Percentiles rank a stretch among this genome's conserved stretches.
Evolutionary conservation across 1,140 invertebrate genomes (phyloP).

Genomic region (Drosophila teissieri): DNA sequence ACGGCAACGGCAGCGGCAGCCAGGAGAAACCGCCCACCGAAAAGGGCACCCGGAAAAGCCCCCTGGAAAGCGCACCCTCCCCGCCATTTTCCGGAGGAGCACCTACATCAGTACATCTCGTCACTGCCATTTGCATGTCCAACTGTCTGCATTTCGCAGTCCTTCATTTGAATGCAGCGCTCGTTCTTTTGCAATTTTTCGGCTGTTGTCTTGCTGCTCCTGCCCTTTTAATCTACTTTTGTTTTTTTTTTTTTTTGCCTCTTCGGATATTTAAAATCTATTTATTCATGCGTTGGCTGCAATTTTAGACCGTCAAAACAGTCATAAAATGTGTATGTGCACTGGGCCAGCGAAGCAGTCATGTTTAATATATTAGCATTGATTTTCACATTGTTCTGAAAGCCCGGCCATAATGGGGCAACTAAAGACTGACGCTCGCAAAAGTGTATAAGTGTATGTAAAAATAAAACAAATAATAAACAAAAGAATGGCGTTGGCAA

Average conservation of each 20-base stretch:
- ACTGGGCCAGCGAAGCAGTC: slow-evolving; percentile 5
- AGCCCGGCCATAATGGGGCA: slow-evolving; percentile 59
- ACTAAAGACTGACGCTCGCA: slow-evolving; percentile 59
- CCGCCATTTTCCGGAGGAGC: slow-evolving; percentile 10
- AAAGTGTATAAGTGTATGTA: slow-evolving; percentile 79
- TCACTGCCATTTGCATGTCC: slow-evolving; percentile 76
- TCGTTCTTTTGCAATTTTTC: slow-evolving; percentile 60
- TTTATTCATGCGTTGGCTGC: slow-evolving; percentile 72
- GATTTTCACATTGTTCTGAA: slow-evolving; percentile 46
- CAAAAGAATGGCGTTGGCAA: slow-evolving; percentile 62
- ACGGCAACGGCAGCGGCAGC: too few species aligned
- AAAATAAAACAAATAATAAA: slow-evolving; percentile 83
- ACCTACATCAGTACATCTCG: slow-evolving; percentile 30
- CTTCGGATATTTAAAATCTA: slow-evolving; percentile 45
- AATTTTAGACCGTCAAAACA: slow-evolving; percentile 49
- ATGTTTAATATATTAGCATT: slow-evolving; percentile 57
- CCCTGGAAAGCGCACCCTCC: background rate
- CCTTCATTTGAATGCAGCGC: slow-evolving; percentile 76
- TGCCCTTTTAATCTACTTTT: background rate
- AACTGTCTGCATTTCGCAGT: slow-evolving; percentile 68
- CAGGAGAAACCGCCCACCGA: slow-evolving; percentile 4
- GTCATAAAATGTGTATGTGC: slow-evolving; percentile 23
- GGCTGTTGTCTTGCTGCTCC: slow-evolving; percentile 20
- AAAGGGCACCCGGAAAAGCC: slow-evolving; percentile 2
- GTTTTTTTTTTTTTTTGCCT: slow-evolving; percentile 2